A percentile compares a stretch with the other conserved stretches of the same genome.
Evolutionary conservation across 2,113 vertebrate species (phyloP).

Genomic region (Phrynosoma platyrhinos): DNA sequence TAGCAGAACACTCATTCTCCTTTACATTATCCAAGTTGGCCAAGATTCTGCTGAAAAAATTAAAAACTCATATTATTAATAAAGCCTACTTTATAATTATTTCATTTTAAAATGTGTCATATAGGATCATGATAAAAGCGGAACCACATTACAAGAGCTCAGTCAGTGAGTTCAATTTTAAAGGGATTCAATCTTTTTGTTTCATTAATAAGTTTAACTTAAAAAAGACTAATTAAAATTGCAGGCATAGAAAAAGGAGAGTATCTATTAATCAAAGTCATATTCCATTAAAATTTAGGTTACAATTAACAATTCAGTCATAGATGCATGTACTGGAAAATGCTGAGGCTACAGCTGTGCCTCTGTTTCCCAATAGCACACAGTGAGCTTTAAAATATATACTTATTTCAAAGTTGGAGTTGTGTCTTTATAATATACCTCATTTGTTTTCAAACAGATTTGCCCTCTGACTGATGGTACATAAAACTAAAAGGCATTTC

Average conservation of each 20-base stretch:
- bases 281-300: slow-evolving; percentile 35
- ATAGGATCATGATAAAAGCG: slow-evolving; percentile 4
- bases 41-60: slow-evolving; percentile 41
- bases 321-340: background rate
- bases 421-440: background rate
- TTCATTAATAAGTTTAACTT: slow-evolving; percentile 50
- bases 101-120: background rate
- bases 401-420: background rate
- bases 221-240: slow-evolving; percentile 53
- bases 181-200: slow-evolving; percentile 20
- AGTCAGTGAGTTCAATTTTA: background rate
- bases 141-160: slow-evolving; percentile 12
- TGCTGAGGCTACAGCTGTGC: background rate
- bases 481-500: slow-evolving; percentile 17
- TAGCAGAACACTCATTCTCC: slow-evolving; percentile 84
- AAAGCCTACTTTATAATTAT: slow-evolving; percentile 24
- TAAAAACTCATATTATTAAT: slow-evolving; percentile 26
- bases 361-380: background rate
- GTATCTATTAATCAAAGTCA: slow-evolving; percentile 40
- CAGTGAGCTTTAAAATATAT: background rate
- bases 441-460: background rate
- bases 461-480: background rate
- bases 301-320: slow-evolving; percentile 25
- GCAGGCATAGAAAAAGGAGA: slow-evolving; percentile 9
- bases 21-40: slow-evolving; percentile 10